Base-by-base conservation (phyloP, 2,797 vertebrate genomes). In the Diplodus sargus region DNA sequence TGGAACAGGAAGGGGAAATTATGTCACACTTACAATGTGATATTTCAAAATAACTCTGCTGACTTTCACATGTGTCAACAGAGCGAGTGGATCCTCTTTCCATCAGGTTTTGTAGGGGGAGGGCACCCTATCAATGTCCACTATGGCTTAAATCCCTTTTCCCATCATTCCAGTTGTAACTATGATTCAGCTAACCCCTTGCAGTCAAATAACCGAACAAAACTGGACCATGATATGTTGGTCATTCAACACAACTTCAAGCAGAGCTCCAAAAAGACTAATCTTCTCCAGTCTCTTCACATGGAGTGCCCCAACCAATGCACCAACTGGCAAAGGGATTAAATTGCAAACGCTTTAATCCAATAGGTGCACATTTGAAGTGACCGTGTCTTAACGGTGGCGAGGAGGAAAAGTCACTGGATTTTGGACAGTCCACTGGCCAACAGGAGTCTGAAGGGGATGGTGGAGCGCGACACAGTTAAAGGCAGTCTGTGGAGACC, bases 401-500 rank as follows among this genome's bases (percentile, higher is more conserved):
- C 30, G 43, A 75, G 25, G 52, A 43, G 47, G 42, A 43, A 10
- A 60, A 11, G 60, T 96, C 92, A 96, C 78, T 95, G 95, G 89
- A 96, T 94, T 90, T 95, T 96, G 58, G 95, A 95, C 60, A 96
- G 91, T 74, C 95, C 95, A 76, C 92, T 95, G 86, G 95, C 92
- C 85, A 95, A 81, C 76, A 97, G 94, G 74, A 93, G 94, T 80
- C 95, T 96, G 88, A 95, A 89, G 34, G 93, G 95, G 80, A 95
- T 69, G 18, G 93, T 93, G 83, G 91, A 94, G 76, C 95, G 94
- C 0, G 96, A 95, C 91, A 97, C 93, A 0, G 97, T 96, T 80
- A 96, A 93, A 5, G 97, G 96, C 78, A 98, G 90, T 83, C 94
- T 96, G 93, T 98, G 96, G 88, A 99, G 96, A 87, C 98, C 97